Percentiles rank a stretch among this genome's conserved stretches.
phyloP scores from a whole-genome alignment of 2,888 invertebrate genomes.

The Mechanitis mazaeus region DNA sequence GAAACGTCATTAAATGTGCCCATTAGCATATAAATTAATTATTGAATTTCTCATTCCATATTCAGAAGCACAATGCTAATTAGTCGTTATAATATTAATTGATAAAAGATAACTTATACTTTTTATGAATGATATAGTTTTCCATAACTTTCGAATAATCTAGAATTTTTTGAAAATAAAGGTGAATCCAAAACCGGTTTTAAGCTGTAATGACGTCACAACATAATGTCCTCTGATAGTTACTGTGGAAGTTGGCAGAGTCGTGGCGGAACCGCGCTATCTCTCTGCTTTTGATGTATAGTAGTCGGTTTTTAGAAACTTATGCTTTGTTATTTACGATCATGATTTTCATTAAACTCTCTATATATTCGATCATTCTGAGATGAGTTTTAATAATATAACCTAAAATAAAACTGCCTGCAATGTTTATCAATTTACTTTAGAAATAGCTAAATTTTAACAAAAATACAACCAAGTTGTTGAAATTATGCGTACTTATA shows the following conservation, averaged over 20 bases:
- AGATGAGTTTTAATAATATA: too few species aligned
- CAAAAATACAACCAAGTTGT: too few species aligned
- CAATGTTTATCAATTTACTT: too few species aligned
- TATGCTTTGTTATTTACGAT: slow-evolving; percentile 2
- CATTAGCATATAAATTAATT: slow-evolving; percentile 3
- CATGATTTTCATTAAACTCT: background rate
- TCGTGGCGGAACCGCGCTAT: slow-evolving; percentile 26
- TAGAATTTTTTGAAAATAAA: background rate
- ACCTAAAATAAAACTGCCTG: too few species aligned
- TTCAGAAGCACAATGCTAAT: background rate
- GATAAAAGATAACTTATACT: background rate
- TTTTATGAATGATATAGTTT: too few species aligned
- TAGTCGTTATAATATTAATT: slow-evolving; percentile 4
- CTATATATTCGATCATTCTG: background rate
- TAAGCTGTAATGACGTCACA: slow-evolving; percentile 4
- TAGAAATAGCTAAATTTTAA: too few species aligned
- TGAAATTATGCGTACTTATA: too few species aligned
- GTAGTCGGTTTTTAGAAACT: slow-evolving; percentile 19
- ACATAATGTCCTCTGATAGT: slow-evolving; percentile 16
- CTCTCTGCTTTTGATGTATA: slow-evolving; percentile 27
- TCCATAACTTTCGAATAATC: too few species aligned
- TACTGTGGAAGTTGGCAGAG: slow-evolving; percentile 21
- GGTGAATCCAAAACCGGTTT: slow-evolving; percentile 2
- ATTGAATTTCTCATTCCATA: slow-evolving; percentile 2
- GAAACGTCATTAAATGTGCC: background rate